These are phyloP conservation scores for Eubasilissa regina DNA, from an alignment of 1,140 invertebrate genomes.

Conservation along the genomic window DNA sequence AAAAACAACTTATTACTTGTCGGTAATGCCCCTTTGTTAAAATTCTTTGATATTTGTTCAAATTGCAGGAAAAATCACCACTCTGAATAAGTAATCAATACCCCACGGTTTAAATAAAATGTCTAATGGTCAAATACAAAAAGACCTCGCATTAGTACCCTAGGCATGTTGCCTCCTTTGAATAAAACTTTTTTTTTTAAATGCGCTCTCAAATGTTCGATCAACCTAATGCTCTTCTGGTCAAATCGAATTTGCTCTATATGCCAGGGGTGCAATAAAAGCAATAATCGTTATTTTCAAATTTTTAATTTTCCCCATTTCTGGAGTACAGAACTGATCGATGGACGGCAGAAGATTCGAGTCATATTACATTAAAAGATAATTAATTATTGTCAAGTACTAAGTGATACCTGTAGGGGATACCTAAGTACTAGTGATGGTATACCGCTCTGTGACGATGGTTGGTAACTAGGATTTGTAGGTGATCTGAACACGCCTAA, in stretches of 20 bases:
- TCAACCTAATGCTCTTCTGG: slow-evolving; percentile 44
- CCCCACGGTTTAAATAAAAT: slow-evolving; percentile 51
- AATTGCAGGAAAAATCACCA: slow-evolving; percentile 58
- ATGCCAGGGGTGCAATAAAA: slow-evolving; percentile 17
- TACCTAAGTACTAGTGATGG: too few relatives aligned
- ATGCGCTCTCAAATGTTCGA: slow-evolving; percentile 40
- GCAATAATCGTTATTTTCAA: not conserved
- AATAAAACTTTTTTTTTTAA: slow-evolving; percentile 48
- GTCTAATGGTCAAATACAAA: slow-evolving; percentile 55
- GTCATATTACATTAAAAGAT: too few relatives aligned
- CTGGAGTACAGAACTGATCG: too few relatives aligned
- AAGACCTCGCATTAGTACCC: slow-evolving; percentile 32
- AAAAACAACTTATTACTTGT: slow-evolving; percentile 59
- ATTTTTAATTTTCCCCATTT: not conserved
- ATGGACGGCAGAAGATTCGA: too few relatives aligned
- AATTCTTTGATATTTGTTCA: slow-evolving; percentile 59
- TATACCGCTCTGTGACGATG: too few relatives aligned
- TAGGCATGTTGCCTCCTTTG: slow-evolving; percentile 32
- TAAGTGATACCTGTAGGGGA: too few relatives aligned
- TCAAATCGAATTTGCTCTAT: slow-evolving; percentile 43
- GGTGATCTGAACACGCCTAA: too few relatives aligned
- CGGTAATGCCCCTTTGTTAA: slow-evolving; percentile 60
- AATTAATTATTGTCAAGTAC: too few relatives aligned
- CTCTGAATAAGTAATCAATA: slow-evolving; percentile 58
- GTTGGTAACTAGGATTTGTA: too few relatives aligned